Percentiles rank a stretch among this genome's conserved stretches.
Conservation (phyloP, 2,797 vertebrate species). For the Petrocephalus schoutedeni region DNA sequence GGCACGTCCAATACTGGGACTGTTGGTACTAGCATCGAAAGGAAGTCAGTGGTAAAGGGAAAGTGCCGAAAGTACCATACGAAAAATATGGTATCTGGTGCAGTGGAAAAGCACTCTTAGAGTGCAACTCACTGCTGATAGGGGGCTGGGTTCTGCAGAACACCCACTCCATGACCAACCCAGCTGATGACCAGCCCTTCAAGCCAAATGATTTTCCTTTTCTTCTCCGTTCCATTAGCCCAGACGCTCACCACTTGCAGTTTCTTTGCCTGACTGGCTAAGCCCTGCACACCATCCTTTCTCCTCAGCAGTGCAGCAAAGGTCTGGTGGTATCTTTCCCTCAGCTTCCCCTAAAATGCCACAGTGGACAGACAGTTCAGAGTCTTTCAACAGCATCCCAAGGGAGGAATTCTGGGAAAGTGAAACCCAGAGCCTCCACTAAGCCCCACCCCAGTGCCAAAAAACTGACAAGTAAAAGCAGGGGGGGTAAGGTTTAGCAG, state of each 20-base stretch:
- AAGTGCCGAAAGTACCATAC: no score
- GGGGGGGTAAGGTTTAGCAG: background rate
- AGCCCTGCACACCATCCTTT: conserved; percentile 51
- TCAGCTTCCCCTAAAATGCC: background rate
- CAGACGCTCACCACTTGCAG: background rate
- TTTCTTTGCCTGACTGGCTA: conserved; percentile 23
- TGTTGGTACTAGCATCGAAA: no score
- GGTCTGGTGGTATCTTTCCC: background rate
- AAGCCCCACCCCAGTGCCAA: background rate
- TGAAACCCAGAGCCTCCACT: background rate
- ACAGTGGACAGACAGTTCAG: background rate
- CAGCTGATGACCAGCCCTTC: conserved; percentile 23
- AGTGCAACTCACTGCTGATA: background rate
- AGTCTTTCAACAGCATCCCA: background rate
- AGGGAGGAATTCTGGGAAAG: background rate
- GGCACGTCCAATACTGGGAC: no score
- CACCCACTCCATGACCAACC: background rate
- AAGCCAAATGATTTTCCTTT: conserved; percentile 16
- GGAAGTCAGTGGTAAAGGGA: no score
- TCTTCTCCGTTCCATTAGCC: conserved; percentile 19
- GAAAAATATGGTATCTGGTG: no score
- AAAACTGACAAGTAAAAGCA: background rate
- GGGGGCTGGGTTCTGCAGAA: background rate
- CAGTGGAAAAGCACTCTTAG: no score
- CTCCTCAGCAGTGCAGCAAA: background rate